Evolutionary conservation across 2,797 vertebrate species (phyloP).

Genomic region (Tokudaia muenninki): DNA sequence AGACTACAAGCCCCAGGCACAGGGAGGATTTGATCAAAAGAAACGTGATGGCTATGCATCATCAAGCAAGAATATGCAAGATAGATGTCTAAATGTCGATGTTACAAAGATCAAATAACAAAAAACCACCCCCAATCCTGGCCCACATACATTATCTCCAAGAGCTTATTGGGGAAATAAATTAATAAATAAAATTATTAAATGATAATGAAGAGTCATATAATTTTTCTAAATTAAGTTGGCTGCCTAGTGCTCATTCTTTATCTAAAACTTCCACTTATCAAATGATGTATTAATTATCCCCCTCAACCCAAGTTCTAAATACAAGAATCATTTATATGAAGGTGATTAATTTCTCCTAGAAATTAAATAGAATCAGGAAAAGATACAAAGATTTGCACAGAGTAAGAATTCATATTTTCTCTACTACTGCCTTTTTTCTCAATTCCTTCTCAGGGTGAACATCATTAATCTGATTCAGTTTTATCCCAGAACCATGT

Average conservation of each 20-base stretch:
- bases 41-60: not conserved
- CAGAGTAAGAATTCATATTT: constrained; percentile 48
- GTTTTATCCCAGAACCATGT: constrained; percentile 82
- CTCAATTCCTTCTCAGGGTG: constrained; percentile 63
- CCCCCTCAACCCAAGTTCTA: not conserved
- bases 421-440: not conserved
- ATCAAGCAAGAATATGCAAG: not conserved
- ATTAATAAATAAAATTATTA: constrained; percentile 35
- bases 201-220: not conserved
- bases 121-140: not conserved
- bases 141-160: not conserved
- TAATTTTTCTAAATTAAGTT: constrained; percentile 40
- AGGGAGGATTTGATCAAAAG: not conserved
- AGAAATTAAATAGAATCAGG: constrained; percentile 50
- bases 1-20: not conserved
- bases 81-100: not conserved
- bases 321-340: constrained; percentile 31
- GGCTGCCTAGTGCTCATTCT: not conserved
- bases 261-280: constrained; percentile 1
- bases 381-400: constrained; percentile 22
- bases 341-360: constrained; percentile 45
- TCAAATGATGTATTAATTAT: not conserved
- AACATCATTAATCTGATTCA: constrained; percentile 82
- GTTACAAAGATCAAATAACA: not conserved
- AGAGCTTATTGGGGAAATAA: constrained; percentile 19